Evolutionary conservation across 2,797 vertebrate species (phyloP), one percentile per base, ranked within the genome.

Genomic region (Phyllotis vaccarum): DNA sequence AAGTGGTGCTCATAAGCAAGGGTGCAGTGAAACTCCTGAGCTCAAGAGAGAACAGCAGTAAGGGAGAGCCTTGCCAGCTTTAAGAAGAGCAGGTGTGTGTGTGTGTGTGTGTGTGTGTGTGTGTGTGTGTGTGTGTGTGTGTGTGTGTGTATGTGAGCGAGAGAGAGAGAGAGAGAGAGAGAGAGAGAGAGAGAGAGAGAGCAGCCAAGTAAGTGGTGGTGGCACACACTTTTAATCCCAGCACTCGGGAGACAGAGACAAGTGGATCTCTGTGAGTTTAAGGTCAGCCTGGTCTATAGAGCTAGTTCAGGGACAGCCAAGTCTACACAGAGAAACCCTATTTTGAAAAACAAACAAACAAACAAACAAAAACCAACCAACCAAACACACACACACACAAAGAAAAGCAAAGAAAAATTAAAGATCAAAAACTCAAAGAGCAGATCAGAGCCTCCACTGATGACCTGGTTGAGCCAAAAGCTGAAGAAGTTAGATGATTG

Each of bases 1-100:
- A 95, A 56, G 60, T 37, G 82, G 56, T 5, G 78, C 21, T 94
- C 94, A 92, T 82, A 62, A 62, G 37, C 37, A 82, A 82, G 37
- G 27, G 37, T 82, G 27, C 37, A 62, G 27, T 62, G 80, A 43
- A 62, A 43, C 37, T 27, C 31, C 8, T 46, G 14, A 29, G 40
- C 56, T 82, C 40, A 82, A 82, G 9, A 62, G 37, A 82, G 27
- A 12, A 46, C 37, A 82, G 58, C 40, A 62, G 27, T 10, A 60
- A 62, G 27, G 37, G 40, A 46, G 80, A 82, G 16, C 27, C 58
- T 82, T 62, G 27, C 24, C 24, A 60, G 27, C 60, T 60, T 43
- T 60, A 60, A 40, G 80, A 24, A 81, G 24, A 82, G 56, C 56
- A 82, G 22, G 13, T 29, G 29, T 54, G 31, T n/a, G 6, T 75